phyloP scores from a whole-genome alignment of 2,113 vertebrate genomes.

The Pteruthius melanotis region DNA sequence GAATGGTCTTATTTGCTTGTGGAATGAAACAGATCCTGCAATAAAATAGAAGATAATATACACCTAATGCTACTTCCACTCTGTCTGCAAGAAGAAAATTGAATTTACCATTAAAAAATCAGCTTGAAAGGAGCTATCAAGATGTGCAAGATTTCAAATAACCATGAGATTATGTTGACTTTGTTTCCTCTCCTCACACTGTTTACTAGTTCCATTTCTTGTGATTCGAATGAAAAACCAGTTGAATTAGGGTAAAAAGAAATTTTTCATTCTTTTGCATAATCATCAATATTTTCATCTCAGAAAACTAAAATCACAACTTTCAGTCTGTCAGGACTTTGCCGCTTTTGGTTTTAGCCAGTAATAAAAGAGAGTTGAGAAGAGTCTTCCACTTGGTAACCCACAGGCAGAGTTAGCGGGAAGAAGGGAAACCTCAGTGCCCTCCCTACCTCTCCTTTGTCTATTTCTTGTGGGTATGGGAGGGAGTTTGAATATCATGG shows the following conservation, averaged over 20 bases:
- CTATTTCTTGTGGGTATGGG: neutral
- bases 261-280: neutral
- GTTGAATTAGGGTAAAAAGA: neutral
- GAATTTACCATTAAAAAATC: neutral
- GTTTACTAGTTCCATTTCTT: neutral
- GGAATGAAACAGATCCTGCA: neutral
- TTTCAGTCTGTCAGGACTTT: neutral
- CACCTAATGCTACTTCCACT: neutral
- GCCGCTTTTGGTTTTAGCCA: neutral
- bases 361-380: neutral
- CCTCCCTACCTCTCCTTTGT: neutral
- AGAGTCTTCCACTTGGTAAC: neutral
- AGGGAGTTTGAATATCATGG: neutral
- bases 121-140: neutral
- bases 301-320: neutral
- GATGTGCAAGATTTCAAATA: neutral
- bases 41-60: neutral
- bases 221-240: neutral
- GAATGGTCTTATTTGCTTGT: constrained; percentile 4
- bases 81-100: neutral
- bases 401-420: neutral
- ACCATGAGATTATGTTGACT: neutral
- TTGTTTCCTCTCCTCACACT: neutral
- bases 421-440: neutral
- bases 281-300: neutral